Evolutionary conservation across 2,113 vertebrate species (phyloP), one percentile per base, ranked within the genome.

Genomic region (Myocastor coypus): DNA sequence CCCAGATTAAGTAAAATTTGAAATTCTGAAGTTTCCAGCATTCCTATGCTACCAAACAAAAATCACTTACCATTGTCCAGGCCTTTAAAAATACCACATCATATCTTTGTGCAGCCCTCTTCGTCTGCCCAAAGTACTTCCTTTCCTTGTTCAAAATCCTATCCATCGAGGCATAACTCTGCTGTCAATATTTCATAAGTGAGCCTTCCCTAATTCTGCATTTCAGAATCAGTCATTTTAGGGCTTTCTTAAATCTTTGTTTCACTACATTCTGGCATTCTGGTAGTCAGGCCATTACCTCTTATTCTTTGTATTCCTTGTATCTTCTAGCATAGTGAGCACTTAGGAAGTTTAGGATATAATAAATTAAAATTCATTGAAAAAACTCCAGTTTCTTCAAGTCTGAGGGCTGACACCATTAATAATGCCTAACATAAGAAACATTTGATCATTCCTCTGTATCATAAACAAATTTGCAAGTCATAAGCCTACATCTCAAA

Each of bases 191-290:
- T 9, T 12, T 85, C 78, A 89, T 92, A 57, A 66, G 52, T 57
- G 80, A 94, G 30, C 81, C 40, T 94, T 87, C 28, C 50, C 80
- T 95, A 69, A 69, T 75, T 87, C 37, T 90, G 0, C 13, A 71
- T 52, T 90, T 93, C 13, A 71, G 46, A 66, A 68, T 93, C 78
- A 87, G 50, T 94, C 82, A 78, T 78, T 86, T 81, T 69, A 87
- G 59, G 19, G 46, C 57, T 89, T 91, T 80, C 57, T 73, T 88
- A 40, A 87, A 16, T 71, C 42, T 83, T 80, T 71, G 3, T 66
- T 69, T 52, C 9, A 34, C 13, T 5, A 8, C 59, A 32, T 86
- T 78, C 24, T 85, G 78, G 30, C 55, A 81, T 68, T 92, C 42
- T 87, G 78, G 8, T 85, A 16, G 24, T 91, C 22, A 86, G 34